Conservation (phyloP, 2,113 vertebrate genomes). For the Spea bombifrons region DNA sequence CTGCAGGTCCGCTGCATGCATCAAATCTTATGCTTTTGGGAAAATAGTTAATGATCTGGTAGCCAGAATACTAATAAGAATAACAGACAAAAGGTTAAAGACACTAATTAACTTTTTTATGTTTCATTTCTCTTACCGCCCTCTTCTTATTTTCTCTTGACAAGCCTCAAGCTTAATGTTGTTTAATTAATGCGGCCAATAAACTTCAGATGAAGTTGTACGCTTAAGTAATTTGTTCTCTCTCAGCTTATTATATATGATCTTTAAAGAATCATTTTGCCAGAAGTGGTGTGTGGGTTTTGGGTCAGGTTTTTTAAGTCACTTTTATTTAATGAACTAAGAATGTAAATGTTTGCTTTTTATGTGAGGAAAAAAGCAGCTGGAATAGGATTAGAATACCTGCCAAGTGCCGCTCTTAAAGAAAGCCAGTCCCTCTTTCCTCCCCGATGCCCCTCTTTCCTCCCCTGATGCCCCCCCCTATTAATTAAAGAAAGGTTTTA, state of each 20-base stretch:
- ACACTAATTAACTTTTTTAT: constrained; percentile 1
- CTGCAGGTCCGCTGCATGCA: neutral
- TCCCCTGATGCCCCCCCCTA: too few species aligned
- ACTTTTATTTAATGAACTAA: too few species aligned
- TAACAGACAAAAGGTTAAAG: neutral
- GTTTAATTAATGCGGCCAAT: constrained; percentile 1
- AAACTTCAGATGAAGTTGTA: neutral
- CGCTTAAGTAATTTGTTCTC: neutral
- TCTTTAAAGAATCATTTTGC: neutral
- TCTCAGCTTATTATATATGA: neutral
- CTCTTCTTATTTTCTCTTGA: neutral
- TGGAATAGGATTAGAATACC: too few species aligned
- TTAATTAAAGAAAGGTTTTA: too few species aligned
- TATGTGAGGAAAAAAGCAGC: too few species aligned
- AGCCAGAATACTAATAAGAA: neutral
- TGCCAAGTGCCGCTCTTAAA: too few species aligned
- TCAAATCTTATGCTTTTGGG: neutral
- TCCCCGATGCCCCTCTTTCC: too few species aligned
- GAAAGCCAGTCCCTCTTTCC: too few species aligned
- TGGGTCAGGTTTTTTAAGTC: too few species aligned
- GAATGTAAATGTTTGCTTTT: too few species aligned
- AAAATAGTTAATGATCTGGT: constrained; percentile 7
- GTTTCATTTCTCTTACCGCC: neutral
- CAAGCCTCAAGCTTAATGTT: neutral
- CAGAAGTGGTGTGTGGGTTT: too few species aligned